These are phyloP conservation scores for Raillietiella orientalis DNA, from an alignment of 2,888 invertebrate genomes.

Conservation along the genomic window DNA sequence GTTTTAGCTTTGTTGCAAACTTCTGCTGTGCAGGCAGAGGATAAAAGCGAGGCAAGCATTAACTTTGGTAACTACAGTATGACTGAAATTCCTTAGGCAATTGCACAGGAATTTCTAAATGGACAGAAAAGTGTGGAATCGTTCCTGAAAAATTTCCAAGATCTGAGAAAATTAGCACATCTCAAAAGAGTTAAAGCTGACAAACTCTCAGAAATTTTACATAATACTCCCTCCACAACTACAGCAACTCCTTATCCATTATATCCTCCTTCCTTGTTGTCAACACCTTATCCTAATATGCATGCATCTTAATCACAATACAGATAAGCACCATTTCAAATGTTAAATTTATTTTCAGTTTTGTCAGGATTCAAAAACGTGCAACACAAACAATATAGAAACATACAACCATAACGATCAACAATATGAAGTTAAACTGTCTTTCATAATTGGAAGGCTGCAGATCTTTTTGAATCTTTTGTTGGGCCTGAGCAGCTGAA, in stretches of 20 bases:
- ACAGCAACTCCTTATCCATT: neutral
- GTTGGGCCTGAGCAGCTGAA: slow-evolving; percentile 1
- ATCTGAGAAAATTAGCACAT: slow-evolving; percentile 39
- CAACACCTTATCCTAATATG: too few relatives aligned
- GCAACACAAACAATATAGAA: too few relatives aligned
- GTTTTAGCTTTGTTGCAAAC: slow-evolving; percentile 61
- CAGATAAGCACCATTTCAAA: too few relatives aligned
- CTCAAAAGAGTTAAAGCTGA: slow-evolving; percentile 64
- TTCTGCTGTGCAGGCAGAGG: slow-evolving; percentile 68
- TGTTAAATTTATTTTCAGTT: too few relatives aligned
- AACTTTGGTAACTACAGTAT: neutral
- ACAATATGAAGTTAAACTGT: neutral
- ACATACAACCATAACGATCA: too few relatives aligned
- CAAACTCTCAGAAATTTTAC: slow-evolving; percentile 30
- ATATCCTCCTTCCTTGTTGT: too few relatives aligned
- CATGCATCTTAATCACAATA: too few relatives aligned
- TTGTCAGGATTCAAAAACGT: too few relatives aligned
- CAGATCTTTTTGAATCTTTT: too few relatives aligned
- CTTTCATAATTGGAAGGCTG: too few relatives aligned
- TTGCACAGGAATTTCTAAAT: slow-evolving; percentile 44
- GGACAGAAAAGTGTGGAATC: slow-evolving; percentile 33
- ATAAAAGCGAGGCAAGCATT: slow-evolving; percentile 41
- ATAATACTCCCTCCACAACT: slow-evolving; percentile 5
- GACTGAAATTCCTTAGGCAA: slow-evolving; percentile 13
- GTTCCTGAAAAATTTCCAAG: slow-evolving; percentile 52